These are phyloP conservation scores for Andricus grossulariae DNA, from an alignment of 1,140 invertebrate species.

Conservation along the genomic window DNA sequence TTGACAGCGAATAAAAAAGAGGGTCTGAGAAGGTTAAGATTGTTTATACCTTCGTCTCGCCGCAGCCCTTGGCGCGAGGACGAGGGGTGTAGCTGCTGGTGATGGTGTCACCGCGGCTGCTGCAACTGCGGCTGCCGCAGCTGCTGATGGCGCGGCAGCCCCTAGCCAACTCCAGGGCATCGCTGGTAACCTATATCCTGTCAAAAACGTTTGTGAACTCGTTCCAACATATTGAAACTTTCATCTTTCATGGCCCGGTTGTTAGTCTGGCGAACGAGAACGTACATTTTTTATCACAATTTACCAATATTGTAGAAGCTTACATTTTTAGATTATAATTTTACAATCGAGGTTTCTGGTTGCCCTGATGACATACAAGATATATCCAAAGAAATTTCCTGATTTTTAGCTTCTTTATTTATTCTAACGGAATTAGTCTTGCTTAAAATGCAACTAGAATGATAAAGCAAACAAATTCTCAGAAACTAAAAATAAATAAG, in stretches of 20 bases:
- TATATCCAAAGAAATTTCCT: not conserved
- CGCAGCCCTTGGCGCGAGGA: slow-evolving; percentile 72
- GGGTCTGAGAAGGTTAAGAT: slow-evolving; percentile 46
- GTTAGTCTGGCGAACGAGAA: slow-evolving; percentile 46
- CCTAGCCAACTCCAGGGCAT: slow-evolving; percentile 75
- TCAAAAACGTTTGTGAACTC: slow-evolving; percentile 56
- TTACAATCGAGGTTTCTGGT: not conserved
- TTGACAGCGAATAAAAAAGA: slow-evolving; percentile 33
- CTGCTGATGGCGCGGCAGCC: slow-evolving; percentile 72
- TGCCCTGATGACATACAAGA: not conserved
- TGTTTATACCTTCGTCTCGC: slow-evolving; percentile 68
- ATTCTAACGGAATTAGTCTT: not conserved
- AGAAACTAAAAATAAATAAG: no score
- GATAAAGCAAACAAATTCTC: no score
- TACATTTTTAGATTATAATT: not conserved
- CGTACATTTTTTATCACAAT: slow-evolving; percentile 28
- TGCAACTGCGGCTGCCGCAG: slow-evolving; percentile 73
- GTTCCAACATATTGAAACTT: slow-evolving; percentile 37
- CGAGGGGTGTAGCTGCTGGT: slow-evolving; percentile 71
- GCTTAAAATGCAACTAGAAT: no score
- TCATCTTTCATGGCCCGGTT: slow-evolving; percentile 32
- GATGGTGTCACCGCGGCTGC: slow-evolving; percentile 73
- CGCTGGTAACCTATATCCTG: slow-evolving; percentile 74
- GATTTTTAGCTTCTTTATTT: not conserved
- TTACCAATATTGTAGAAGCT: not conserved